These are phyloP conservation scores for Nipponacmea schrenckii DNA, from an alignment of 2,888 invertebrate species.

Conservation along the genomic window DNA sequence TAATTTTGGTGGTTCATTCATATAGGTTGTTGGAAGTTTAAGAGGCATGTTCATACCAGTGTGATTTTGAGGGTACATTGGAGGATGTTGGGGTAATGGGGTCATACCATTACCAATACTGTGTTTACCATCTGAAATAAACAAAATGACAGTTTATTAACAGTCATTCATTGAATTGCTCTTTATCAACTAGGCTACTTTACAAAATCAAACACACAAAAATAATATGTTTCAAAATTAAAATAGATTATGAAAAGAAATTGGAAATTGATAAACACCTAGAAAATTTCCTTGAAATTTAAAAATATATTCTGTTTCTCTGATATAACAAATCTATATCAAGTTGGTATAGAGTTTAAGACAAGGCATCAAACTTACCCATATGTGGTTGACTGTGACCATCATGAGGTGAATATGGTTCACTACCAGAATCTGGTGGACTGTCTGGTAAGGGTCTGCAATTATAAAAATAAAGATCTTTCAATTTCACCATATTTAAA, in stretches of 20 bases:
- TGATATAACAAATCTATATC: too few relatives aligned
- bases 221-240: too few relatives aligned
- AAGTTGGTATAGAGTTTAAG: too few relatives aligned
- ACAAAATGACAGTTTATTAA: neutral
- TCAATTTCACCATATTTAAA: too few relatives aligned
- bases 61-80: slow-evolving; percentile 45
- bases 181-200: too few relatives aligned
- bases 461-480: too few relatives aligned
- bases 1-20: slow-evolving; percentile 53
- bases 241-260: too few relatives aligned
- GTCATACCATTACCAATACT: slow-evolving; percentile 28
- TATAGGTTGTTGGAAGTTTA: slow-evolving; percentile 37
- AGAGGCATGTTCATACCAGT: slow-evolving; percentile 30
- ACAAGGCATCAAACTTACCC: neutral
- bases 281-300: too few relatives aligned
- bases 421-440: slow-evolving; percentile 96
- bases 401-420: slow-evolving; percentile 91
- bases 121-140: slow-evolving; percentile 55
- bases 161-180: too few relatives aligned
- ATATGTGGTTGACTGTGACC: slow-evolving; percentile 33
- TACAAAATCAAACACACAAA: too few relatives aligned
- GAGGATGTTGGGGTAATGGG: slow-evolving; percentile 40
- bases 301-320: too few relatives aligned
- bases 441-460: slow-evolving; percentile 82
- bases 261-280: too few relatives aligned